Evolutionary conservation across 2,797 vertebrate species (phyloP).

Genomic region (Hyperoplus immaculatus): DNA sequence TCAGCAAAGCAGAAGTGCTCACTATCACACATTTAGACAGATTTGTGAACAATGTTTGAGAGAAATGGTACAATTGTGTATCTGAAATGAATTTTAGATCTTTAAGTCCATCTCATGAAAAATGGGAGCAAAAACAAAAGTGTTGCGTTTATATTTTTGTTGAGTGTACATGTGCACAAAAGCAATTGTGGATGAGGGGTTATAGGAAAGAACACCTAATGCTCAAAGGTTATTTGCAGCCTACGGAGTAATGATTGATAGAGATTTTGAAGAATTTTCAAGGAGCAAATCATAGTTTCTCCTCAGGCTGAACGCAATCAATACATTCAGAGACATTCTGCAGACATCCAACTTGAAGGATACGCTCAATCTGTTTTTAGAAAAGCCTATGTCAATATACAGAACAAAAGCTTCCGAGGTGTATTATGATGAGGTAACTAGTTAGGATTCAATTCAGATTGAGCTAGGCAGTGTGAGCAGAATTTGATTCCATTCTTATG

Average conservation of each 20-base stretch:
- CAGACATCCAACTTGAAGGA: constrained; percentile 38
- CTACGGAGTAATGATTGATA: constrained; percentile 15
- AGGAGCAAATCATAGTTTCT: constrained; percentile 31
- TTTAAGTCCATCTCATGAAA: too few relatives aligned
- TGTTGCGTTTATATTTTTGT: too few relatives aligned
- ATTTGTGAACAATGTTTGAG: too few relatives aligned
- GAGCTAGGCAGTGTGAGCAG: constrained; percentile 19
- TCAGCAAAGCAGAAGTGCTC: too few relatives aligned
- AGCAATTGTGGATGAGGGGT: constrained; percentile 30
- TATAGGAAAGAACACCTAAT: constrained; percentile 19
- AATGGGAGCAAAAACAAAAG: too few relatives aligned
- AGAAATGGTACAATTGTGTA: too few relatives aligned
- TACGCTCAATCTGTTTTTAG: constrained; percentile 26
- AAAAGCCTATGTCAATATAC: constrained; percentile 39
- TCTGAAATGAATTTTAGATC: too few relatives aligned
- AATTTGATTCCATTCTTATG: constrained; percentile 16
- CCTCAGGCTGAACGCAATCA: constrained; percentile 63
- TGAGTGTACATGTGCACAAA: constrained; percentile 54
- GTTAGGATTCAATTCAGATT: constrained; percentile 17
- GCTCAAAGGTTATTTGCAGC: constrained; percentile 26
- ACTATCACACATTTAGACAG: too few relatives aligned
- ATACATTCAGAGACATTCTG: constrained; percentile 25
- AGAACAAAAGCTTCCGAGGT: constrained; percentile 31
- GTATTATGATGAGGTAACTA: constrained; percentile 32
- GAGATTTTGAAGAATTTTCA: constrained; percentile 11